Evolutionary conservation across 2,797 vertebrate genomes (phyloP).

Genomic region (Petrocephalus sullivani): DNA sequence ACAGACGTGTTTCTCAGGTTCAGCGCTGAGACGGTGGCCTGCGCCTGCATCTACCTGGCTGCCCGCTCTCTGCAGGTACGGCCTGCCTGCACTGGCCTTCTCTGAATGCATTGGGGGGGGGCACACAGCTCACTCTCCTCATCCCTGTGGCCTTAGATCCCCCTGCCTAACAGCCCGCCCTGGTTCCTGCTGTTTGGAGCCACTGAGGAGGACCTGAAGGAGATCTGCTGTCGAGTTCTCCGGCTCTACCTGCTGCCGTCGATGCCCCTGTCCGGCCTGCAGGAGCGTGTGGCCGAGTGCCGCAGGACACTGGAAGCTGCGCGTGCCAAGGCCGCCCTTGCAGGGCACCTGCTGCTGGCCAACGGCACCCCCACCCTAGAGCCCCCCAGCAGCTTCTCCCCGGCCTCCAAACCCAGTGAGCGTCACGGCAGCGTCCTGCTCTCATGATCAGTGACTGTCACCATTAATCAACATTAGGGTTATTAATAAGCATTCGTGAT

Average conservation of each 20-base stretch:
- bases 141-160: conserved; percentile 55
- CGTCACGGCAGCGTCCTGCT: background rate
- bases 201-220: conserved; percentile 69
- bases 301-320: conserved; percentile 31
- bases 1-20: conserved; percentile 77
- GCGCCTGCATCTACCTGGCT: conserved; percentile 76
- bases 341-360: conserved; percentile 40
- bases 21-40: conserved; percentile 75
- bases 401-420: conserved; percentile 63
- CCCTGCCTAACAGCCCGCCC: conserved; percentile 70
- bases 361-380: conserved; percentile 56
- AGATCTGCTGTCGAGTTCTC: conserved; percentile 70
- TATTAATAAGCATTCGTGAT: background rate
- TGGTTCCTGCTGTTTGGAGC: conserved; percentile 78
- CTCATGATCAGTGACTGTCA: background rate
- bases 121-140: no score
- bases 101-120: background rate
- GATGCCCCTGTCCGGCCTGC: conserved; percentile 26
- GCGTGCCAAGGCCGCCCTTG: conserved; percentile 2
- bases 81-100: background rate
- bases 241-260: conserved; percentile 61
- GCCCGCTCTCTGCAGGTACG: conserved; percentile 71
- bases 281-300: conserved; percentile 31
- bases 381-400: conserved; percentile 63
- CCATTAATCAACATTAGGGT: background rate